Evolutionary conservation across 2,888 invertebrate genomes (phyloP).

Genomic region (Dryococelus australis): DNA sequence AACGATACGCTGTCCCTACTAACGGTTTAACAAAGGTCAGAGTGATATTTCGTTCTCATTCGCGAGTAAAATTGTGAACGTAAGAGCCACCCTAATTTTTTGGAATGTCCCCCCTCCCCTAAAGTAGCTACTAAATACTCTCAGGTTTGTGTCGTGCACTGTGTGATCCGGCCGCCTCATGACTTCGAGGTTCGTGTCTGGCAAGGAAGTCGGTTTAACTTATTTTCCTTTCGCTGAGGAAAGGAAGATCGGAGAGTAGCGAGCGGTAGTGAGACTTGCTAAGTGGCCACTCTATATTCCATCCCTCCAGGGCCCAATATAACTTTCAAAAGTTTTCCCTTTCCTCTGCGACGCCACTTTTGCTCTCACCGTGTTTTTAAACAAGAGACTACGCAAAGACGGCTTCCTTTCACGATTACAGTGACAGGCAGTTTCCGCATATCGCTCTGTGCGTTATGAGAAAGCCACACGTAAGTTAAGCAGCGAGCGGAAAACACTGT

Average conservation of each 20-base stretch:
- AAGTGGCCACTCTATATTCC: conserved; percentile 16
- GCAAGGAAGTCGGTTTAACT: neutral
- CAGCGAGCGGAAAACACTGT: too few species aligned
- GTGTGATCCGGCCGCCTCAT: neutral
- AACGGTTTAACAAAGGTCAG: too few species aligned
- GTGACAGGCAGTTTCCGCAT: neutral
- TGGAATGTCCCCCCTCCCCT: too few species aligned
- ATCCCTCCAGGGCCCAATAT: neutral
- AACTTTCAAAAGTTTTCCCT: conserved; percentile 4
- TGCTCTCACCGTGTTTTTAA: neutral
- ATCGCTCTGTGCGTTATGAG: neutral
- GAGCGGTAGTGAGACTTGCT: neutral
- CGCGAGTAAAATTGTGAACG: too few species aligned
- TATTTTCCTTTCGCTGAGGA: neutral
- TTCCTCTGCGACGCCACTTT: neutral
- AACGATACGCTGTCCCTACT: too few species aligned
- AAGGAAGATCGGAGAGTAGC: neutral
- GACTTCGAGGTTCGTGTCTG: neutral
- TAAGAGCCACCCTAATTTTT: too few species aligned
- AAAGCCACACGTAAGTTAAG: too few species aligned
- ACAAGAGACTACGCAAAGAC: neutral
- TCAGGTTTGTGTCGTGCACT: too few species aligned
- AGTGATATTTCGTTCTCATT: too few species aligned
- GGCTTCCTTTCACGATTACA: neutral
- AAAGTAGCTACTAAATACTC: too few species aligned